Evolutionary conservation across 1,140 invertebrate species (phyloP).

Genomic region (Heliconius melpomene): DNA sequence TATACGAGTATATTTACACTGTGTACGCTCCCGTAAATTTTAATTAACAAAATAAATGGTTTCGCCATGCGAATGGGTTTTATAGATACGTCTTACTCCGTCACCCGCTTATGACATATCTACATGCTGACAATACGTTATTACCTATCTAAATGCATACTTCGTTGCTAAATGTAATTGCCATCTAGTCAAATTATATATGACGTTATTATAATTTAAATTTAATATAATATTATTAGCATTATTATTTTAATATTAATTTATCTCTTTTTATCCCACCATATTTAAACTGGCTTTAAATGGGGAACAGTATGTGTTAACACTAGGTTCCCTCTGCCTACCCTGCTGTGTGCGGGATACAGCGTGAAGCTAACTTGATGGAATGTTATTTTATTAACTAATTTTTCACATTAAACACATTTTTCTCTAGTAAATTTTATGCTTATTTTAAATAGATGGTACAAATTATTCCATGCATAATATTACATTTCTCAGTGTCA

Average conservation of each 20-base stretch:
- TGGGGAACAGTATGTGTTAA: too few relatives aligned
- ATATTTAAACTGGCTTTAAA: background rate
- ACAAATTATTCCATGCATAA: slow-evolving; percentile 2
- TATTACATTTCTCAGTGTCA: background rate
- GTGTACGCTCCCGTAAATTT: background rate
- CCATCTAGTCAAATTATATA: background rate
- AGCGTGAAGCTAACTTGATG: background rate
- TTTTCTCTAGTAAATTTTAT: background rate
- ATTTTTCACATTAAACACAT: background rate
- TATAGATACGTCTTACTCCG: slow-evolving; percentile 2
- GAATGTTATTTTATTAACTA: too few relatives aligned
- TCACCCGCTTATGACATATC: background rate
- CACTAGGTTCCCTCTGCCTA: too few relatives aligned
- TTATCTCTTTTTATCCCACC: background rate
- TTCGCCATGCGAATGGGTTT: background rate
- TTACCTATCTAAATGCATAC: background rate
- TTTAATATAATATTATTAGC: background rate
- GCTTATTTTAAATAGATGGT: background rate
- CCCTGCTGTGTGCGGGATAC: too few relatives aligned
- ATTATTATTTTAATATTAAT: background rate
- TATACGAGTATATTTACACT: background rate
- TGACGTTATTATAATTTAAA: background rate
- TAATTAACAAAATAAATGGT: slow-evolving; percentile 4
- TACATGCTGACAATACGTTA: background rate
- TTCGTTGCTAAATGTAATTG: background rate